These are phyloP conservation scores for Nemurella pictetii DNA, from an alignment of 2,888 invertebrate genomes.

Conservation along the genomic window DNA sequence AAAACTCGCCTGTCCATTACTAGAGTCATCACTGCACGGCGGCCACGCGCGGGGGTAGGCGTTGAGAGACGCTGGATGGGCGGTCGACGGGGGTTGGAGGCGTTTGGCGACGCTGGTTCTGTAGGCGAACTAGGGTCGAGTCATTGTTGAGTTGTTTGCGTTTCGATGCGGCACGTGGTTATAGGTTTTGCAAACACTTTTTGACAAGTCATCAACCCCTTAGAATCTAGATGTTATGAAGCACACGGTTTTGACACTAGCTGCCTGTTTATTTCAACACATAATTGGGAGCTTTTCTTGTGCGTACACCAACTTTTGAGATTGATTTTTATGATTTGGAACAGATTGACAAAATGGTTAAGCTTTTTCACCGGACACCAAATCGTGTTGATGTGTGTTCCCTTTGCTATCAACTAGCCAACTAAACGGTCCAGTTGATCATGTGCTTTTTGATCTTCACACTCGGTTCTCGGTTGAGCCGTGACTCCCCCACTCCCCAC, in stretches of 20 bases:
- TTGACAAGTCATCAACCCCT: too few relatives aligned
- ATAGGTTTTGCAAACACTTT: too few relatives aligned
- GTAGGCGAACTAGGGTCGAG: background rate
- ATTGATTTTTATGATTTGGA: too few relatives aligned
- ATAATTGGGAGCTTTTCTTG: too few relatives aligned
- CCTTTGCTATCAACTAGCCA: background rate
- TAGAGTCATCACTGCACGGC: constrained; percentile 35
- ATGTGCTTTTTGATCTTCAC: background rate
- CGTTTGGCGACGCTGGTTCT: background rate
- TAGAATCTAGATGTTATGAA: too few relatives aligned
- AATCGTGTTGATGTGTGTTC: background rate
- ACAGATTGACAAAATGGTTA: too few relatives aligned
- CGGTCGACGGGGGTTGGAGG: too few relatives aligned
- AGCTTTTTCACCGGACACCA: too few relatives aligned
- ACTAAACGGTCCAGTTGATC: background rate
- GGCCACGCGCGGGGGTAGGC: background rate
- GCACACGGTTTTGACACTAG: too few relatives aligned
- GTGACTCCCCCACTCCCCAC: background rate
- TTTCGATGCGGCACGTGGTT: background rate
- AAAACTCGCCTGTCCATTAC: constrained; percentile 41
- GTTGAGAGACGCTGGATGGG: too few relatives aligned
- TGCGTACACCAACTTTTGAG: too few relatives aligned
- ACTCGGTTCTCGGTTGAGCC: background rate
- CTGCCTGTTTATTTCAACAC: too few relatives aligned
- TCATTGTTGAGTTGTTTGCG: background rate